Conservation (phyloP, 2,797 vertebrate species). For the Helarctos malayanus region DNA sequence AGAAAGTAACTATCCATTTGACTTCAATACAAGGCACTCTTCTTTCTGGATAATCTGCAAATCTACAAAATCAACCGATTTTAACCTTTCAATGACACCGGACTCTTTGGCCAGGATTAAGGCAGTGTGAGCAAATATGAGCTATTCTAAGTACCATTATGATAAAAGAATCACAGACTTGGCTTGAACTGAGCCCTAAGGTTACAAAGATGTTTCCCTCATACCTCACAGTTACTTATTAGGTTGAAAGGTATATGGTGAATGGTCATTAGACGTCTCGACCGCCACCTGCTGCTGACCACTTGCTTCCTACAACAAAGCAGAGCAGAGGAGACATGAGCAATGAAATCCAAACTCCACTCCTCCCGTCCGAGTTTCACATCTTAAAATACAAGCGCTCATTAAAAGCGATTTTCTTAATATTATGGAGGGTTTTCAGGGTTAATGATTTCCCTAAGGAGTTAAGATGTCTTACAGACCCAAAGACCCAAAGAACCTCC, state of each 20-base stretch:
- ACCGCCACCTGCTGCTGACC: conserved; percentile 94
- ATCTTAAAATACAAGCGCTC: conserved; percentile 16
- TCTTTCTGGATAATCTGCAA: conserved; percentile 45
- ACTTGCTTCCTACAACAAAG: conserved; percentile 94
- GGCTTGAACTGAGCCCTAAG: not conserved
- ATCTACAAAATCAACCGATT: conserved; percentile 10
- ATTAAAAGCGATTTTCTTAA: conserved; percentile 37
- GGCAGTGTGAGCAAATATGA: not conserved
- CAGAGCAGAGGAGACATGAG: conserved; percentile 72
- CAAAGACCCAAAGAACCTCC: conserved; percentile 18
- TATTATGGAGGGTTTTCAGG: conserved; percentile 10
- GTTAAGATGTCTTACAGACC: not conserved
- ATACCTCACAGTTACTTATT: conserved; percentile 97
- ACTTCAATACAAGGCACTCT: not conserved
- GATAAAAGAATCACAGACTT: conserved; percentile 2
- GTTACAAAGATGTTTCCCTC: conserved; percentile 53
- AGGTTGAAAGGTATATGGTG: conserved; percentile 98
- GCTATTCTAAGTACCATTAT: conserved; percentile 24
- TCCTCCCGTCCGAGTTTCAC: not conserved
- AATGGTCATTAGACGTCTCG: conserved; percentile 96
- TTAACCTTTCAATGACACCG: not conserved
- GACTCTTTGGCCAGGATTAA: not conserved
- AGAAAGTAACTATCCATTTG: not conserved
- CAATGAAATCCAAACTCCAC: conserved; percentile 18
- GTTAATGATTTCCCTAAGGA: conserved; percentile 39